Evolutionary conservation across 1,140 invertebrate species (phyloP).

Genomic region (Drosophila equinoxialis): DNA sequence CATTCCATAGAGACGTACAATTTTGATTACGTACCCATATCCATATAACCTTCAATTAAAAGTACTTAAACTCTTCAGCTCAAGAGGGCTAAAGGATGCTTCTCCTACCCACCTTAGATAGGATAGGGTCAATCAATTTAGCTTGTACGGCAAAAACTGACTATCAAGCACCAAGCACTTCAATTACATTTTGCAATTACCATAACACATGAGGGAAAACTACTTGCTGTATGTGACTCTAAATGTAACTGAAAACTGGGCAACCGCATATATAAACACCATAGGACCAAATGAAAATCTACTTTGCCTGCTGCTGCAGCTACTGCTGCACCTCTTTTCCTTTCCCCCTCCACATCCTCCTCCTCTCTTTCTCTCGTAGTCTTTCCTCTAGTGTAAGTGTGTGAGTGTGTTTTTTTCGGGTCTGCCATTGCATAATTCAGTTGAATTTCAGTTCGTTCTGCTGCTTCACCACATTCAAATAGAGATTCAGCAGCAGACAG

Average conservation of each 20-base stretch:
- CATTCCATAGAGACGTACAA: no score
- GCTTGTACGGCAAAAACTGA: constrained; percentile 29
- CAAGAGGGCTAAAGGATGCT: background rate
- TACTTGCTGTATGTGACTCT: constrained; percentile 7
- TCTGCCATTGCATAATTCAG: constrained; percentile 55
- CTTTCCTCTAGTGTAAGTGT: background rate
- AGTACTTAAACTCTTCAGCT: background rate
- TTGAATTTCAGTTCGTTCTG: constrained; percentile 36
- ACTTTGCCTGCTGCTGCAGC: constrained; percentile 25
- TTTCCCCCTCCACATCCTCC: background rate
- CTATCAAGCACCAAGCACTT: constrained; percentile 35
- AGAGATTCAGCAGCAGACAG: constrained; percentile 41
- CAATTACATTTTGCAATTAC: constrained; percentile 57
- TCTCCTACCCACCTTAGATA: no score
- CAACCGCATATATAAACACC: constrained; percentile 21
- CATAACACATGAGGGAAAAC: background rate
- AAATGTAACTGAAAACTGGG: constrained; percentile 13
- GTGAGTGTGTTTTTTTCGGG: constrained; percentile 8
- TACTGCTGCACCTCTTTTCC: constrained; percentile 10
- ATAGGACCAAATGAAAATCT: constrained; percentile 40
- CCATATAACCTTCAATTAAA: background rate
- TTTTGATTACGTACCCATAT: no score
- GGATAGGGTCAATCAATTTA: constrained; percentile 14
- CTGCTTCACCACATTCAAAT: constrained; percentile 29
- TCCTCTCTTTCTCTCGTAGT: background rate